These are phyloP conservation scores for Haliclona indistincta DNA, from an alignment of 37 sponge, comb jelly and placozoan species.

Conservation along the genomic window DNA sequence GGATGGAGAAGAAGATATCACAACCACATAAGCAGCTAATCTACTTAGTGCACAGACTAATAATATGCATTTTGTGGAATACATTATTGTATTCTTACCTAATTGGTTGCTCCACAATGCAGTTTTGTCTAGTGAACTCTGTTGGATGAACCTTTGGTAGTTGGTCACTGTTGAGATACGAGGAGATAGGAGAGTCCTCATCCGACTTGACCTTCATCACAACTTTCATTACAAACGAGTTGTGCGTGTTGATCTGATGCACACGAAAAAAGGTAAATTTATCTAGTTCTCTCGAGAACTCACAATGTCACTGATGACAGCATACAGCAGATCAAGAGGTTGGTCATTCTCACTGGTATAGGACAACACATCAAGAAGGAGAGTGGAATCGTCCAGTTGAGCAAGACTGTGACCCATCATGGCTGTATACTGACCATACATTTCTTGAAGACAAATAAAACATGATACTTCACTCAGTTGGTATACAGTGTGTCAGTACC, in stretches of 20 bases:
- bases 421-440: not conserved
- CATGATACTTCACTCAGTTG: not conserved
- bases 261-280: not conserved
- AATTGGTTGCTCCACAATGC: conserved; percentile 1
- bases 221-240: conserved; percentile 21
- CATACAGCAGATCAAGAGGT: conserved; percentile 59
- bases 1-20: not conserved
- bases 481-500: conserved; percentile 12
- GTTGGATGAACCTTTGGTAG: conserved; percentile 31
- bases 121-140: conserved; percentile 48
- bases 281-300: not conserved
- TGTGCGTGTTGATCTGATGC: conserved; percentile 31
- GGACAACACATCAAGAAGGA: conserved; percentile 61
- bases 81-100: conserved; percentile 10
- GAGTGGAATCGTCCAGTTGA: conserved; percentile 48
- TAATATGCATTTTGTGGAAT: too few relatives aligned
- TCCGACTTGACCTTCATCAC: not conserved
- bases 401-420: not conserved
- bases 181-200: conserved; percentile 1
- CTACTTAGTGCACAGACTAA: not conserved
- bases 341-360: conserved; percentile 32
- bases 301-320: conserved; percentile 66
- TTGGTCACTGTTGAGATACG: not conserved
- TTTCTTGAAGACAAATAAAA: not conserved
- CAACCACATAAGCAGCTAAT: not conserved